Evolutionary conservation across 2,797 vertebrate species (phyloP).

Genomic region (Propithecus deckenii): DNA sequence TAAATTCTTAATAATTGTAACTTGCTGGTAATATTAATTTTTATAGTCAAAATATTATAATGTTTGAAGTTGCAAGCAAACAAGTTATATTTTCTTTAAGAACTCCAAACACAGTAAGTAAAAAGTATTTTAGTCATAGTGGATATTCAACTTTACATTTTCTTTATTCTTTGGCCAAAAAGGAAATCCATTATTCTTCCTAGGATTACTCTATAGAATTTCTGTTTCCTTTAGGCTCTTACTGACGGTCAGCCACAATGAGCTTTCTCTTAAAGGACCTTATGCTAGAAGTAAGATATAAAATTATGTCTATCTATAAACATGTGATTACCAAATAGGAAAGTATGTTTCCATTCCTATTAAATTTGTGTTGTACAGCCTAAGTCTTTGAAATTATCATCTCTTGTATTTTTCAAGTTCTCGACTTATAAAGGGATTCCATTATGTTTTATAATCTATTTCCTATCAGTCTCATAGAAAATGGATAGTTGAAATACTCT

Average conservation of each 20-base stretch:
- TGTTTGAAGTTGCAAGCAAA: neutral
- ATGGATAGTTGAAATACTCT: neutral
- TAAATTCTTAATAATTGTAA: neutral
- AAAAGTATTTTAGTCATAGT: neutral
- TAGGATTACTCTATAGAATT: neutral
- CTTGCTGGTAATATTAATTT: neutral
- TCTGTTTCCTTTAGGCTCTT: neutral
- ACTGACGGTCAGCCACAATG: neutral
- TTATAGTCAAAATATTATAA: neutral
- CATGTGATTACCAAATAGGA: neutral
- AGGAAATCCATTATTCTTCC: neutral
- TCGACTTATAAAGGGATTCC: neutral
- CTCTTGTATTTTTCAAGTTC: neutral
- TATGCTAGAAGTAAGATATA: neutral
- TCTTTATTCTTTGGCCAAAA: neutral
- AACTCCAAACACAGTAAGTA: neutral
- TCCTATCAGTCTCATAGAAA: neutral
- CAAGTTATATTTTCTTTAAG: neutral
- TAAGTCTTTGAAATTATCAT: neutral
- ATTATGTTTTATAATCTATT: neutral
- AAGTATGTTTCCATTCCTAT: neutral
- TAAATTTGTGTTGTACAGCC: neutral
- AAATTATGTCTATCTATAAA: neutral
- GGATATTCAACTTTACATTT: neutral
- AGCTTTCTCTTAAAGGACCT: neutral